Conservation (phyloP, 2,113 vertebrate species). For the Fulica atra region DNA sequence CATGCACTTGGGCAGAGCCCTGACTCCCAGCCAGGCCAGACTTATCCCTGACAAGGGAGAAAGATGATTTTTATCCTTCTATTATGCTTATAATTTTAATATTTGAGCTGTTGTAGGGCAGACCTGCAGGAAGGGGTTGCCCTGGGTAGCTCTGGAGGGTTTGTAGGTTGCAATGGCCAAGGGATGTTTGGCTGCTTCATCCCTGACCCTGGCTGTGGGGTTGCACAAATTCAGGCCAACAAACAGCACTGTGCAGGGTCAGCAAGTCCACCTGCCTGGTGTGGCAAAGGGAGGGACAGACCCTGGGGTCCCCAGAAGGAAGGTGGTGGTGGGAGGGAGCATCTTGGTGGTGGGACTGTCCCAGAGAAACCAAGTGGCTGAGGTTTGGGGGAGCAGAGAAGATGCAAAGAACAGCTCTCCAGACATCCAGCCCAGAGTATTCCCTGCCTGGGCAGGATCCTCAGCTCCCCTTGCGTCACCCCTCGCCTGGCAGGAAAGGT, state of each 20-base stretch:
- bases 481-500: background rate
- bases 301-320: background rate
- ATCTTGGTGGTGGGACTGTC: background rate
- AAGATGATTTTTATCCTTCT: background rate
- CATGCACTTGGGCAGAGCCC: background rate
- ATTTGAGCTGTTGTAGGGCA: background rate
- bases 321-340: background rate
- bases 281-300: background rate
- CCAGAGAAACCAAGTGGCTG: background rate
- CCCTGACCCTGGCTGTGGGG: background rate
- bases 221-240: background rate
- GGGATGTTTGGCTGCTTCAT: background rate
- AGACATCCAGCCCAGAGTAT: background rate
- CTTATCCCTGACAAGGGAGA: background rate
- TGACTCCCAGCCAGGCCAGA: rapidly evolving
- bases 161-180: background rate
- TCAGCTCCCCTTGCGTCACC: background rate
- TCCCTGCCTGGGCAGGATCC: background rate
- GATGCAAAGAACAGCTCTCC: background rate
- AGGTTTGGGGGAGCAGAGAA: background rate
- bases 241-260: background rate
- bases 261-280: background rate
- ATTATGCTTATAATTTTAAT: background rate
- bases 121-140: background rate
- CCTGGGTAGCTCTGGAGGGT: background rate